Conservation (phyloP, 2,888 invertebrate species). For the Rotaria sp. region DNA sequence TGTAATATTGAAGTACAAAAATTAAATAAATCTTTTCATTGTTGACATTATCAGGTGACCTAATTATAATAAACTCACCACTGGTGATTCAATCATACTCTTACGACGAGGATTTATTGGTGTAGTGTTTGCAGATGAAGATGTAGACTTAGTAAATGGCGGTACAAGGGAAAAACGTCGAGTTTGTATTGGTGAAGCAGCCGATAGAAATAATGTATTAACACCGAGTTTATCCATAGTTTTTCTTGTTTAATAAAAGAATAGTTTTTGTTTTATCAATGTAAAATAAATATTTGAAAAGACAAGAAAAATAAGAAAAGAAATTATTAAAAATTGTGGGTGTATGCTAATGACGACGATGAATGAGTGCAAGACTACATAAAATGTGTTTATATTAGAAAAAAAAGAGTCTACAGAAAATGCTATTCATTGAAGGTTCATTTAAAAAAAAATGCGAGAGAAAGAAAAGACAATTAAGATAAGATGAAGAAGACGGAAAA, state of each 20-base stretch:
- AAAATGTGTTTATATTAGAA: not conserved
- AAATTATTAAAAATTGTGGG: not conserved
- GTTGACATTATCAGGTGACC: not conserved
- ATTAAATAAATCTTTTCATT: not conserved
- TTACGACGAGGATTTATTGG: not conserved
- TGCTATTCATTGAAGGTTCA: not conserved
- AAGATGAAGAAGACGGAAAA: not conserved
- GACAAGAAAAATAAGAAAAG: not conserved
- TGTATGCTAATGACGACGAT: not conserved
- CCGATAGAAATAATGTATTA: not conserved
- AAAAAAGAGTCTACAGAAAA: not conserved
- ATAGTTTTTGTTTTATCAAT: not conserved
- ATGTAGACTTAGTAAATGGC: not conserved
- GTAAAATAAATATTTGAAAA: too few species aligned
- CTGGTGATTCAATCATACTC: not conserved
- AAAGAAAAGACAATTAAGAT: not conserved
- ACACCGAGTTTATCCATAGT: not conserved
- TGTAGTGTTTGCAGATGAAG: not conserved
- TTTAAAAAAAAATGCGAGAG: not conserved
- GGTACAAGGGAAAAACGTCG: slow-evolving; percentile 1
- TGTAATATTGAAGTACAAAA: not conserved
- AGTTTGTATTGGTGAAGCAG: not conserved
- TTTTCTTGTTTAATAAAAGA: not conserved
- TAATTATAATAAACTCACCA: not conserved
- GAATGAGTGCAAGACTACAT: not conserved